Evolutionary conservation across 2,113 vertebrate genomes (phyloP), one percentile per base, ranked within the genome.

Genomic region (Parotia lawesii): DNA sequence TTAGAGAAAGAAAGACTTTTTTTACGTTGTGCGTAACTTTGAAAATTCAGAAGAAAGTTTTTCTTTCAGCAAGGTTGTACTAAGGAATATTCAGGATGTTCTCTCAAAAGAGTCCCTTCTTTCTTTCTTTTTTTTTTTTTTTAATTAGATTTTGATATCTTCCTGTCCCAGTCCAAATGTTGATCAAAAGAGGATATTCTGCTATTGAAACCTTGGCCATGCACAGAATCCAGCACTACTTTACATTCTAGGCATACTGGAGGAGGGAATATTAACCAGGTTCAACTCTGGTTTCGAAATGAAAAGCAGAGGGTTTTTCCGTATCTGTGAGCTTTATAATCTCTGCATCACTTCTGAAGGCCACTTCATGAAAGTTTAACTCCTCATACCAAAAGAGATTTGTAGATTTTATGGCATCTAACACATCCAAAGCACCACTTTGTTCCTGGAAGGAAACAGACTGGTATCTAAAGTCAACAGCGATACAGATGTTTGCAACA

Each of bases 161-260:
- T 79, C 25, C 72, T 61, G 53, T 89, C 40, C 42, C 42, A 53
- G 58, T 48, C 38, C 60, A 94, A 94, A 85, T 35, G 35, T 37
- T 73, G 73, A 93, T 91, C 83, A 92, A 92, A 94, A 90, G 67
- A 89, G 31, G 29, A 69, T 72, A 89, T 90, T 92, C 51, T 83
- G 27, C 66, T 69, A 60, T 51, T 56, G 83, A 88, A 79, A 65
- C n/a, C 53, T 60, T 28, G n/a, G 16, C 50, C 45, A 14, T 29
- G 16, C 57, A 80, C 3, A 78, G 45, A 85, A 89, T 70, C 51
- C 51, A 86, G 57, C 17, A 38, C 57, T 70, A 84, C 8, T 65
- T 75, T 89, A 80, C 12, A 75, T 56, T 80, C 54, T 53, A 91
- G 54, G 51, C 64, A 81, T 44, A 62, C 23, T 4, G 4, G 38